Evolutionary conservation across 2,888 invertebrate genomes (phyloP), one percentile per base, ranked within the genome.

Genomic region (Arctia plantaginis): DNA sequence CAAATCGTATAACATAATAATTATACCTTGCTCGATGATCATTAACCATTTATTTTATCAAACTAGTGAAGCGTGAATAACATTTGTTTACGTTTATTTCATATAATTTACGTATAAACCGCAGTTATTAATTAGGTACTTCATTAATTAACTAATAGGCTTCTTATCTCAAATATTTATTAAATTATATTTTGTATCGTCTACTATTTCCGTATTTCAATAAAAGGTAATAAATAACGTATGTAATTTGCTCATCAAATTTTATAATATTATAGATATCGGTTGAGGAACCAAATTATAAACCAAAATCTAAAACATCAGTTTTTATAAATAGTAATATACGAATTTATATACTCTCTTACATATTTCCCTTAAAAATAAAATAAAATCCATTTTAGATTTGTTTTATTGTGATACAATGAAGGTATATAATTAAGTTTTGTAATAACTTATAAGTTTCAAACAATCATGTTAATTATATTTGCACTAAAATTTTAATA

Each of bases 71-170:
- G 68, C 18, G 39, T 39, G n/a, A 59, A 69, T 55, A 69, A 69
- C 39, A 39, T 55, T 35, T 70, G 62, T 41, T 62, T 70, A 70
- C 62, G 23, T 62, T 44, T 30, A 64, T 44, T 64, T 70, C 41
- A 70, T 64, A n/a, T 41, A 33, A 44, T 18, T 30, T 62, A 44
- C 62, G 23, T 70, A 35, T 71, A 64, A 74, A 80, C 81, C 80
- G 66, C 81, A 83, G 74, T 47, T 33, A n/a, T 62, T 59, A 75
- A 74, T 71, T 67, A 65, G 47, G 51, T 41, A 2, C 41, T 74
- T 72, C 70, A 69, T 69, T 69, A 59, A 59, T 59, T 59, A 69
- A 39, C 27, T 27, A 59, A 59, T 39, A 51, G 55, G 6, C 23
- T 35, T 39, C 18, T n/a, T 27, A 59, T 27, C 59, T 27, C 59